phyloP scores from a whole-genome alignment of 2,797 vertebrate genomes.

The Parotocinclus haroldoi region DNA sequence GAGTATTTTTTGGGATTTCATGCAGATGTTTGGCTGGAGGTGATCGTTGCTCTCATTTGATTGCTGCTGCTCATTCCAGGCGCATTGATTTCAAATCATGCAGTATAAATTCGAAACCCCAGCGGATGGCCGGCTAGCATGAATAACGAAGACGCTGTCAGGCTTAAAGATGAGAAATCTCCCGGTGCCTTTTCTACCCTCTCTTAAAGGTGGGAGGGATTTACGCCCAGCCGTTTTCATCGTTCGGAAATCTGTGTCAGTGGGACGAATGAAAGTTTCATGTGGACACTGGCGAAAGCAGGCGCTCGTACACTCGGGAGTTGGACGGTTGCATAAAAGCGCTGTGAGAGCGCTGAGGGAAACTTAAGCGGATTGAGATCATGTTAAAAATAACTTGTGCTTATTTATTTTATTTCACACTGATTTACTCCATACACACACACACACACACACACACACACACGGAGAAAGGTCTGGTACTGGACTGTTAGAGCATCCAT shows the following conservation, averaged over 20 bases:
- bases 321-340: background rate
- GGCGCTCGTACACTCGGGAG: conserved; percentile 1
- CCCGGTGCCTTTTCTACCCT: background rate
- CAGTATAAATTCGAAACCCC: conserved; percentile 17
- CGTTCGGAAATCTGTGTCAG: conserved; percentile 23
- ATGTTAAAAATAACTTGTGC: conserved; percentile 18
- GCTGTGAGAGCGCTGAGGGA: conserved; percentile 9
- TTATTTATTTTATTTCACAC: conserved; percentile 18
- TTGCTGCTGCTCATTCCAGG: conserved; percentile 25
- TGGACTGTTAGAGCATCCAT: conserved; percentile 35
- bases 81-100: conserved; percentile 31
- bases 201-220: conserved; percentile 21
- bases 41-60: conserved; percentile 35
- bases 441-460: conserved; percentile 18
- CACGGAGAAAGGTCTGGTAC: conserved; percentile 20
- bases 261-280: conserved; percentile 26
- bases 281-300: conserved; percentile 6
- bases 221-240: conserved; percentile 6
- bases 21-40: conserved; percentile 18
- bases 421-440: conserved; percentile 22
- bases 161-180: conserved; percentile 26
- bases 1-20: conserved; percentile 31
- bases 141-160: conserved; percentile 32
- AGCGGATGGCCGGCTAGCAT: conserved; percentile 1
- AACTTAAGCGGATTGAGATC: conserved; percentile 18